phyloP scores from a whole-genome alignment of 1,140 invertebrate genomes.

The Yoshiicerus persimilis region DNA sequence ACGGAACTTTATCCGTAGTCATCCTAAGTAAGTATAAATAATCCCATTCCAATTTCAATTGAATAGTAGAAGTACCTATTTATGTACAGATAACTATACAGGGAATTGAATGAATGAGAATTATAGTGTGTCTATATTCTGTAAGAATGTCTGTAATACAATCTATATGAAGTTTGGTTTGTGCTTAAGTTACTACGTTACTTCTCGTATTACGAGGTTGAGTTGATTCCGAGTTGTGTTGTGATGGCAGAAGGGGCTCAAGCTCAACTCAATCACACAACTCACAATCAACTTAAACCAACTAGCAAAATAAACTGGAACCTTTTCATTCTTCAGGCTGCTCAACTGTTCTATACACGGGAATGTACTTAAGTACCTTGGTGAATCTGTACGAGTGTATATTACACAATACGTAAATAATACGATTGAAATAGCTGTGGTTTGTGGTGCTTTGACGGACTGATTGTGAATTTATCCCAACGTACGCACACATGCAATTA shows the following conservation, averaged over 20 bases:
- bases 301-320: background rate
- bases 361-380: background rate
- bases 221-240: background rate
- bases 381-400: background rate
- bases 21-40: background rate
- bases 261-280: background rate
- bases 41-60: background rate
- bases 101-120: background rate
- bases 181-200: background rate
- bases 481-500: background rate
- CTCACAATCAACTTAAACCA: background rate
- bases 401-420: background rate
- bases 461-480: background rate
- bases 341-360: background rate
- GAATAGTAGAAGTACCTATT: background rate
- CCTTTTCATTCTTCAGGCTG: background rate
- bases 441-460: background rate
- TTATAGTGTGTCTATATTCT: too few relatives aligned
- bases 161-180: background rate
- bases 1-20: background rate
- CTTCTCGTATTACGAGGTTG: background rate
- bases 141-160: background rate
- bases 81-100: background rate
- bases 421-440: background rate
- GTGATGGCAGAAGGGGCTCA: background rate